phyloP scores from a whole-genome alignment of 2,888 invertebrate species.

The Pachliopta kotzebuea region DNA sequence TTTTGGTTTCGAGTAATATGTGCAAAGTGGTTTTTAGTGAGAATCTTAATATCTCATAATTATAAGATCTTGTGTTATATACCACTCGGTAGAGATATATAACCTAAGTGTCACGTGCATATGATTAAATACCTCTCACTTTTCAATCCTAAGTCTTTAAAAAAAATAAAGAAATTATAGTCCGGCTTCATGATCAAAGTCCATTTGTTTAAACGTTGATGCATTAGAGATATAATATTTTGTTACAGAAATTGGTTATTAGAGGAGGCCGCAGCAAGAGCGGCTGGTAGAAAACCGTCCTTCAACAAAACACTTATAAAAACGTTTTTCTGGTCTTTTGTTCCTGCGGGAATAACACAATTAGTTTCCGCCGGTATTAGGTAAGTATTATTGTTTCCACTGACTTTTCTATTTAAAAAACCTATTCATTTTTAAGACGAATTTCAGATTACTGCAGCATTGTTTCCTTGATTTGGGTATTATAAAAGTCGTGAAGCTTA shows the following conservation, averaged over 20 bases:
- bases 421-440: not conserved
- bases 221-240: not conserved
- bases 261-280: slow-evolving; percentile 55
- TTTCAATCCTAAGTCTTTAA: no score
- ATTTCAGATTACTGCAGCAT: not conserved
- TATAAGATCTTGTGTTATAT: no score
- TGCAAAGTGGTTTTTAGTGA: no score
- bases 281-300: slow-evolving; percentile 52
- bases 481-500: slow-evolving; percentile 11
- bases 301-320: slow-evolving; percentile 50
- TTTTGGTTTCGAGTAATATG: no score
- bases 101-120: no score
- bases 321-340: slow-evolving; percentile 57
- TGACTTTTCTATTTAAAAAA: not conserved
- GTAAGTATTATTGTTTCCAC: slow-evolving; percentile 40
- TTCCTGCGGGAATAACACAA: slow-evolving; percentile 65
- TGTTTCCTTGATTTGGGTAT: slow-evolving; percentile 7
- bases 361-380: slow-evolving; percentile 48
- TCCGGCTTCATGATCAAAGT: not conserved
- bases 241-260: slow-evolving; percentile 56
- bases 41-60: no score
- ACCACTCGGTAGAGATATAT: no score
- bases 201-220: not conserved
- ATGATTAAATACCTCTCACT: no score
- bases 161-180: no score